These are phyloP conservation scores for Stomatorhinus ivindoensis DNA, from an alignment of 2,113 vertebrate species.

Conservation along the genomic window DNA sequence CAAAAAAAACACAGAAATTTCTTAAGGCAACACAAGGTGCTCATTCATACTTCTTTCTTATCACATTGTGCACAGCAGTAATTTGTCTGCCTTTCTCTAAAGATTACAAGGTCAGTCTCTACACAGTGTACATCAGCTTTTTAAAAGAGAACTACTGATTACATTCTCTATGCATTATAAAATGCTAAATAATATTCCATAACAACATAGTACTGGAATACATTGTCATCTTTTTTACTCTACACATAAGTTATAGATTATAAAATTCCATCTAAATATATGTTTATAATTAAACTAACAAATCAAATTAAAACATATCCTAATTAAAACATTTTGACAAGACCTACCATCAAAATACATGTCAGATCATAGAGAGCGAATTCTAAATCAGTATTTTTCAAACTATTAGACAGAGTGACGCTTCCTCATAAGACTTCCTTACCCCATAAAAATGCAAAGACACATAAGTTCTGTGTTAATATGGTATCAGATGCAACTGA, in stretches of 20 bases:
- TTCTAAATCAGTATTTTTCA: neutral
- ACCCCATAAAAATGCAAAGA: neutral
- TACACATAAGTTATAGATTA: neutral
- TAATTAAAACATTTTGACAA: neutral
- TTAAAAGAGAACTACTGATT: too few species aligned
- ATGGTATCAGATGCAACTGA: neutral
- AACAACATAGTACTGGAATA: neutral
- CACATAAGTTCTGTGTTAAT: neutral
- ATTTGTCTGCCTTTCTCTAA: too few species aligned
- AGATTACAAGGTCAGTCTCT: too few species aligned
- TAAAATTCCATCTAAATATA: neutral
- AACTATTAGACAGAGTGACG: neutral
- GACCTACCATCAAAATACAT: neutral
- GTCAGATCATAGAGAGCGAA: neutral
- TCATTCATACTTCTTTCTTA: too few species aligned
- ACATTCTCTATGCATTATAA: too few species aligned
- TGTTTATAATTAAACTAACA: neutral
- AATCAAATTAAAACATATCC: neutral
- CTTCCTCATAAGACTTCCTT: neutral
- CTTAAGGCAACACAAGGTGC: too few species aligned
- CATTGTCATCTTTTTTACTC: neutral
- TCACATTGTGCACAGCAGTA: too few species aligned
- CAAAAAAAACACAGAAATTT: too few species aligned
- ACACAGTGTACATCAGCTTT: too few species aligned
- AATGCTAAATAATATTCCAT: too few species aligned